Percentiles rank a stretch among this genome's conserved stretches.
Evolutionary conservation across 2,113 vertebrate genomes (phyloP).

Genomic region (Syngnathus scovelli): DNA sequence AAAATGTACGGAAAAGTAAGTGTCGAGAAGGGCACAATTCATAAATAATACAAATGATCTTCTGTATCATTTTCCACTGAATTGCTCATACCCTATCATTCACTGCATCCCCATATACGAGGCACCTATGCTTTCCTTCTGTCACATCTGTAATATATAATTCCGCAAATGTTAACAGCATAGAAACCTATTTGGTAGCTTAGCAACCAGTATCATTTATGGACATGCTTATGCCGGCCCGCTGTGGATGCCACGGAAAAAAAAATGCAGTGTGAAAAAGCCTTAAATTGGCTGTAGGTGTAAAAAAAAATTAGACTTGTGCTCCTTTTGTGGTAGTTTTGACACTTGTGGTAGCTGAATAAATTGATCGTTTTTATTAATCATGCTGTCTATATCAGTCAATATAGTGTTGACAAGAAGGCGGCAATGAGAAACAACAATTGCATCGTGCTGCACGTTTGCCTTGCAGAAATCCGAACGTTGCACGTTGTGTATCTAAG

Average conservation of each 20-base stretch:
- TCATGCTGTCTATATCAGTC: no score
- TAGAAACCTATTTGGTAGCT: background rate
- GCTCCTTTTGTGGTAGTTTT: no score
- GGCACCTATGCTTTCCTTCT: conserved; percentile 12
- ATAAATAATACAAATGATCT: background rate
- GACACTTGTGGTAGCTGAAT: no score
- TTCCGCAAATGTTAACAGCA: conserved; percentile 27
- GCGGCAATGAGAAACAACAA: background rate
- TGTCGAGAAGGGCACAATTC: background rate
- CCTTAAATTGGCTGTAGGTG: background rate
- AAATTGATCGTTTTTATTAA: no score
- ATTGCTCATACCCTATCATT: background rate
- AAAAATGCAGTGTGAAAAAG: background rate
- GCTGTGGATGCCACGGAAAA: background rate
- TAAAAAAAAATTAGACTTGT: background rate
- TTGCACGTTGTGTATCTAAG: conserved; percentile 35
- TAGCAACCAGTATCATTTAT: background rate
- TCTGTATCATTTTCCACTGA: background rate
- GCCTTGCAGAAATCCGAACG: conserved; percentile 47
- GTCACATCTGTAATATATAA: conserved; percentile 35
- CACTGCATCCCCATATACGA: background rate
- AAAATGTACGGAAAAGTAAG: background rate
- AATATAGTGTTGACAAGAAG: background rate
- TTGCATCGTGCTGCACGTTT: conserved; percentile 28
- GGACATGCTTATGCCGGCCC: background rate